Base-by-base conservation (phyloP, 2,113 vertebrate species). In the Amphiprion ocellaris region DNA sequence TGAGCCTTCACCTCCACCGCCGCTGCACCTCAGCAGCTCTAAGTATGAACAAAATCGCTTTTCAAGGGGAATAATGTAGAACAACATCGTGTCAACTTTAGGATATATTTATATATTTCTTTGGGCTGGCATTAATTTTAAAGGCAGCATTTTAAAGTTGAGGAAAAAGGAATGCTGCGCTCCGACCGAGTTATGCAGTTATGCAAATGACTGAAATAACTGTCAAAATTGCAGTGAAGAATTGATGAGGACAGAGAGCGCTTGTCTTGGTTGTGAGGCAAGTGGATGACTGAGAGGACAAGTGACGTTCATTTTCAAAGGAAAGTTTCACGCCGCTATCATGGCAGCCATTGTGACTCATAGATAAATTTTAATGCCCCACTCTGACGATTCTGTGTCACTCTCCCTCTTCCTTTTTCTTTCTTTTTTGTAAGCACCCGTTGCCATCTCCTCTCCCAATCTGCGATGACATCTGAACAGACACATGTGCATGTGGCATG, bases 361-460 rank as follows among this genome's bases (percentile, higher is more conserved):
- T 82, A 90, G 94, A 97, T 98, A 93, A 95, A 97, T 97, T 98
- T 98, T 97, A 98, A 98, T 97, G 97, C 92, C 95, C 93, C 92
- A 93, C 95, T 96, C 96, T 94, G 93, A 89, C 87, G 91, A 91
- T 89, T 93, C 86, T 69, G 87, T 94, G 94, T 94, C 94, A 94
- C 95, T 93, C 90, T 92, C 92, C 93, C 85, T 95, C 65, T 83
- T 74, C 39, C 73, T 76, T 67, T 77, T 49, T 52, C n/a, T 68
- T 54, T 75, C 7, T 53, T 55, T 73, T 68, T 74, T 79, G 46
- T 50, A 75, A 84, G 83, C 86, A 82, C 83, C 77, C 85, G 63
- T 82, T 49, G 61, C 87, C 24, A 53, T 86, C 83, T 83, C 78
- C 83, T 82, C 78, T 78, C 80, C 82, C 60, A 26, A 64, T 91